Conservation (phyloP, 2,888 invertebrate genomes). For the Cylloceria caligata region DNA sequence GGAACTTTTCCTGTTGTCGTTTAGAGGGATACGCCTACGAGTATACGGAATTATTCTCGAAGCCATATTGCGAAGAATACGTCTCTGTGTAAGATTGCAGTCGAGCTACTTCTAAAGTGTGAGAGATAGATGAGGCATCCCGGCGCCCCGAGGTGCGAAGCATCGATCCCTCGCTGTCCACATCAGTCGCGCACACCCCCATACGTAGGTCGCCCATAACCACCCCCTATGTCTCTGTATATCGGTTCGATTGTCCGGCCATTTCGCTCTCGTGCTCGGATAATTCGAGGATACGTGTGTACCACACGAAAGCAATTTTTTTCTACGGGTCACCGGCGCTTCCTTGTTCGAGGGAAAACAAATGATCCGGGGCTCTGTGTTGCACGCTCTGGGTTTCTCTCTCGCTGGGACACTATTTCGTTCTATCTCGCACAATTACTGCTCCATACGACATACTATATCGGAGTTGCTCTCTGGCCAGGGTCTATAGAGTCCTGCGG, state of each 20-base stretch:
- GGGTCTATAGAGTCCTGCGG: conserved; percentile 39
- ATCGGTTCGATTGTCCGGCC: conserved; percentile 12
- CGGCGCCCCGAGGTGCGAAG: conserved; percentile 79
- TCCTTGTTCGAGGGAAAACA: conserved; percentile 21
- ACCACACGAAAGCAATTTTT: not conserved
- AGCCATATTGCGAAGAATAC: too few relatives aligned
- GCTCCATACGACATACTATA: conserved; percentile 31
- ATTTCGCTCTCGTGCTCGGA: conserved; percentile 2
- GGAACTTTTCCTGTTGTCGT: too few relatives aligned
- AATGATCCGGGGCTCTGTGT: conserved; percentile 14
- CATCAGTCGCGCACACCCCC: conserved; percentile 53
- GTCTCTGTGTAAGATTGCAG: not conserved
- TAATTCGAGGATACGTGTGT: conserved; percentile 34
- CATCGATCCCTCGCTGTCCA: conserved; percentile 79
- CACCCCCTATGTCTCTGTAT: too few relatives aligned
- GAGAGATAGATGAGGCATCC: not conserved
- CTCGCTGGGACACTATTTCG: conserved; percentile 42
- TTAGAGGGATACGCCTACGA: too few relatives aligned
- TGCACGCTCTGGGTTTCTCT: conserved; percentile 58
- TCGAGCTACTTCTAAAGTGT: not conserved
- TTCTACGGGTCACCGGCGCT: not conserved
- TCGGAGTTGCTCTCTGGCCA: conserved; percentile 39
- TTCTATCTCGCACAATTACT: conserved; percentile 58
- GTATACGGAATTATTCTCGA: too few relatives aligned
- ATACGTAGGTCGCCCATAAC: conserved; percentile 31